phyloP scores from a whole-genome alignment of 2,888 invertebrate genomes.

The Chorisops tibialis region DNA sequence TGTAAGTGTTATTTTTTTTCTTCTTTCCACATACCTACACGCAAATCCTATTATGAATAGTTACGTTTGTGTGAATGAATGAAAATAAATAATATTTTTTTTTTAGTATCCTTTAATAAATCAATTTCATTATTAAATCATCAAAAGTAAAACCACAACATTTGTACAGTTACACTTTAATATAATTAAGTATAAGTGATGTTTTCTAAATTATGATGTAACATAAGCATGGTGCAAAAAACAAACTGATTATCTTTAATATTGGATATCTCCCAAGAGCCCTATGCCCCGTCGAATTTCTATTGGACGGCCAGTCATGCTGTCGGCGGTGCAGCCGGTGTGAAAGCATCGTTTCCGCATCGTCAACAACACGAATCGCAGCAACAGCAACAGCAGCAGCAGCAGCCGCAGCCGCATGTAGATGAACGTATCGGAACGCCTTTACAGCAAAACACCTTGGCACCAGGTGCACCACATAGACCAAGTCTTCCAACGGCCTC shows the following conservation, averaged over 20 bases:
- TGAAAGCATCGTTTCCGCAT: constrained; percentile 48
- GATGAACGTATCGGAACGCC: constrained; percentile 52
- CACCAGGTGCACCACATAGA: constrained; percentile 56
- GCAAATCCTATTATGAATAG: too few relatives aligned
- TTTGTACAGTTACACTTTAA: too few relatives aligned
- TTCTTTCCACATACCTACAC: too few relatives aligned
- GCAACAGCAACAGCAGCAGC: constrained; percentile 36
- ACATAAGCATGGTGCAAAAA: too few relatives aligned
- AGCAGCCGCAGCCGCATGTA: constrained; percentile 39
- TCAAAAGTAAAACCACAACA: too few relatives aligned
- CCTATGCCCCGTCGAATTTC: constrained; percentile 54
- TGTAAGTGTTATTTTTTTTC: constrained; percentile 70
- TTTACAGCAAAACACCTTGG: constrained; percentile 58
- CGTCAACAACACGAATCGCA: constrained; percentile 53
- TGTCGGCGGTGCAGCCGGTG: constrained; percentile 55
- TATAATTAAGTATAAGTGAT: too few relatives aligned
- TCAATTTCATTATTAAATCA: too few relatives aligned
- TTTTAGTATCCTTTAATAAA: too few relatives aligned
- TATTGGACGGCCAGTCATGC: constrained; percentile 77
- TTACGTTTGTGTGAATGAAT: too few relatives aligned
- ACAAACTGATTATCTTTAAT: background rate
- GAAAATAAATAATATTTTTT: too few relatives aligned
- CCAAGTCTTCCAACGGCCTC: constrained; percentile 52
- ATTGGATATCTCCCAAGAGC: constrained; percentile 39
- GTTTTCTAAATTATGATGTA: too few relatives aligned